Evolutionary conservation across 2,888 invertebrate genomes (phyloP).

Genomic region (Sussaba pulchella): DNA sequence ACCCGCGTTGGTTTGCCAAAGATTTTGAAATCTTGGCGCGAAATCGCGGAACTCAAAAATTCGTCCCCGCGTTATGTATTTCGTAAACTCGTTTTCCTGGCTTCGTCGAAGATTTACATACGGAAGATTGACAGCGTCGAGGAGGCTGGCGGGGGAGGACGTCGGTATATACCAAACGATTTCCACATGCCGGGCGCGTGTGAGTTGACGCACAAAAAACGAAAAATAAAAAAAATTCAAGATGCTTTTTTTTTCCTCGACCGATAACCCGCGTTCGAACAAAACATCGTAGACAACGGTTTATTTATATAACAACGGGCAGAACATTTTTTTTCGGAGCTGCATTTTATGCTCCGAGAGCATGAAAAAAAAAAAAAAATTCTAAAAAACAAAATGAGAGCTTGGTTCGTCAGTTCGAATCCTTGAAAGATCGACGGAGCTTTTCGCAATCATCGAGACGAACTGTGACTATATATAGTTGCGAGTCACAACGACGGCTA

Average conservation of each 20-base stretch:
- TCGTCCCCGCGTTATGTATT: conserved; percentile 28
- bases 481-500: not conserved
- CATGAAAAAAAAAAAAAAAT: no score
- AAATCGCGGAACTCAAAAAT: conserved; percentile 45
- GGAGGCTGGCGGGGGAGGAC: not conserved
- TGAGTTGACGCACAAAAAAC: conserved; percentile 7
- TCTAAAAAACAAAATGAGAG: no score
- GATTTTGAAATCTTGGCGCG: conserved; percentile 58
- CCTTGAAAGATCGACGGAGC: not conserved
- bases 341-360: no score
- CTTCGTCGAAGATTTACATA: conserved; percentile 14
- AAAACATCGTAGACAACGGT: not conserved
- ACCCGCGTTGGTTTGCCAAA: conserved; percentile 41
- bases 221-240: not conserved
- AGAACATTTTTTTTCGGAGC: conserved; percentile 9
- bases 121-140: conserved; percentile 1
- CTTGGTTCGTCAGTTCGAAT: conserved; percentile 19
- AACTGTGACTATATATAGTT: not conserved
- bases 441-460: not conserved
- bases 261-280: conserved; percentile 33
- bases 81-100: conserved; percentile 43
- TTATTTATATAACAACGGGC: conserved; percentile 38
- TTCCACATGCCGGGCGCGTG: conserved; percentile 11
- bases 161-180: conserved; percentile 33
- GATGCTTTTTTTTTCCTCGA: conserved; percentile 17